Evolutionary conservation across 2,888 invertebrate species (phyloP).

Genomic region (Gisinianus flammeolus): DNA sequence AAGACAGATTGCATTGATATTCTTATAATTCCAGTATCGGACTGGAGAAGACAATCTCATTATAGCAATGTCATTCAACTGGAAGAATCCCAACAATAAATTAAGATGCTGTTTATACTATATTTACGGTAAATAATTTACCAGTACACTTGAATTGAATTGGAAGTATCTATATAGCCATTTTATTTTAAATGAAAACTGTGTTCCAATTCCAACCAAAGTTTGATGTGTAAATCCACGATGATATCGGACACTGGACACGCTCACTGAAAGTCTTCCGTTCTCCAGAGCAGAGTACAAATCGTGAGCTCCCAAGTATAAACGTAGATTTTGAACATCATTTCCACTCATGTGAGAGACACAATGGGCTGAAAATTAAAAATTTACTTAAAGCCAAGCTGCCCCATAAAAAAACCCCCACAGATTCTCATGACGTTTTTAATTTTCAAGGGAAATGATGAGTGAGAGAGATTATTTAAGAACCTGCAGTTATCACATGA

Average conservation of each 20-base stretch:
- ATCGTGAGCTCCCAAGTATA: constrained; percentile 49
- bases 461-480: no score
- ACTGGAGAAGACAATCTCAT: constrained; percentile 15
- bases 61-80: constrained; percentile 52
- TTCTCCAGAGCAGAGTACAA: constrained; percentile 40
- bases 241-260: constrained; percentile 36
- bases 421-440: no score
- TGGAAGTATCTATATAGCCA: no score
- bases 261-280: background rate
- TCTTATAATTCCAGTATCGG: background rate
- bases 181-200: no score
- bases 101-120: background rate
- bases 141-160: background rate
- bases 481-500: constrained; percentile 75
- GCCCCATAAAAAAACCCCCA: no score
- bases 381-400: constrained; percentile 10
- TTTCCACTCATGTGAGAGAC: constrained; percentile 36
- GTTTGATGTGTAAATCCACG: constrained; percentile 52
- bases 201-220: constrained; percentile 30
- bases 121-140: background rate
- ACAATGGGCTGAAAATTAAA: constrained; percentile 28
- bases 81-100: constrained; percentile 18
- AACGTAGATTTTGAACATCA: constrained; percentile 42
- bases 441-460: background rate
- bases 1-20: constrained; percentile 19